phyloP scores from a whole-genome alignment of 2,797 vertebrate genomes.

The Poeciliopsis gracilis region DNA sequence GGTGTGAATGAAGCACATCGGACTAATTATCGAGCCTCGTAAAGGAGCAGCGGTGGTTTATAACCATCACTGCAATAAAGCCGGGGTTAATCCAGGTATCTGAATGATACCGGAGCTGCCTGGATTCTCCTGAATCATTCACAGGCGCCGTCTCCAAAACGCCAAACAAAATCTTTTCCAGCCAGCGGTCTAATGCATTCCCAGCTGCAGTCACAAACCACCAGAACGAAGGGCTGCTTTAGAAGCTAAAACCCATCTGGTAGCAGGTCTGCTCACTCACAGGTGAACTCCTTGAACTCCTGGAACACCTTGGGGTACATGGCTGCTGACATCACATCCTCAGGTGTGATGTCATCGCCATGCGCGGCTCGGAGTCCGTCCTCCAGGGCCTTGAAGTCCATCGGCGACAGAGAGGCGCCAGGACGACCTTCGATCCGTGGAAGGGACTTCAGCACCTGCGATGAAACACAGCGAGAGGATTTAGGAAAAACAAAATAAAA shows the following conservation, averaged over 20 bases:
- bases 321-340: slow-evolving; percentile 92
- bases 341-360: slow-evolving; percentile 86
- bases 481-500: neutral
- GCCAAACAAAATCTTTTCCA: slow-evolving; percentile 22
- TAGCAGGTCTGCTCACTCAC: slow-evolving; percentile 40
- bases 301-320: slow-evolving; percentile 95
- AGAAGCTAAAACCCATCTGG: neutral
- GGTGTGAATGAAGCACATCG: slow-evolving; percentile 2
- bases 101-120: slow-evolving; percentile 13
- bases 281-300: slow-evolving; percentile 88
- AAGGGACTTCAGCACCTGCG: slow-evolving; percentile 89
- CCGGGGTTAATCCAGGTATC: slow-evolving; percentile 29
- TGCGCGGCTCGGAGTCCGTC: slow-evolving; percentile 79
- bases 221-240: neutral
- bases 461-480: neutral
- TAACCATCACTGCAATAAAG: slow-evolving; percentile 18
- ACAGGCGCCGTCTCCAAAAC: slow-evolving; percentile 7
- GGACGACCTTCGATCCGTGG: slow-evolving; percentile 89
- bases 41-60: neutral
- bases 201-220: slow-evolving; percentile 42
- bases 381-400: slow-evolving; percentile 86
- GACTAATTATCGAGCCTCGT: slow-evolving; percentile 28
- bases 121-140: neutral
- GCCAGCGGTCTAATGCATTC: slow-evolving; percentile 24
- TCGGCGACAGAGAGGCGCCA: slow-evolving; percentile 84